Base-by-base conservation (phyloP, 1,140 invertebrate species). In the Lepidurus apus region DNA sequence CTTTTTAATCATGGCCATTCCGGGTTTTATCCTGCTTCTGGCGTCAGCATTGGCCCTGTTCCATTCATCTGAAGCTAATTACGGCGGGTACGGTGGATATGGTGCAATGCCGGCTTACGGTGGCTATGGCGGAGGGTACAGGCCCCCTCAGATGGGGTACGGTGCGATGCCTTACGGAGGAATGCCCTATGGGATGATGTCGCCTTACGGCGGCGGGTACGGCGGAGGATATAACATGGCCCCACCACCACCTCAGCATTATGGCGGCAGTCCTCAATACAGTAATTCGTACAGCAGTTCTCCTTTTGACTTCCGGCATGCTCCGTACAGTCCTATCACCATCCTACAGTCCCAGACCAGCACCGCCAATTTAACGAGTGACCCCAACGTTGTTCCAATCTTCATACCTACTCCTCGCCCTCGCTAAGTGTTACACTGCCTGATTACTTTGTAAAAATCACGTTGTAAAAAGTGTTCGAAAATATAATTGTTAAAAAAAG, bases 81-180 rank as follows among this genome's bases (percentile, higher is more conserved):
- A n/a, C 21, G 53, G 53, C 8, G 53, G 53, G 6, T 65, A 65
- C 10, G 53, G 53, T 7, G 53, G 53, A 10, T 65, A 65, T 17
- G 53, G 53, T 7, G 53, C n/a, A 7, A 65, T 65, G 53, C 53
- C 53, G 7, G 17, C 53, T 65, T 65, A 65, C 8, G 53, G 53
- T 7, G 53, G 53, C 17, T 65, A 65, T 21, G 53, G 53, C 13
- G 53, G 34, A 34, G 34, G 53, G 17, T 65, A 65, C 53, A 65
- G 21, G 3, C 0, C 34, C 2, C 34, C 34, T 34, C 34, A n/a
- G 8, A 65, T 65, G 53, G 53, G 53, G 17, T 65, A 65, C 53
- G 53, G 53, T 13, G 53, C 53, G 17, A 65, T 65, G 53, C 53
- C 53, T 65, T 65, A 65, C 13, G 53, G 53, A 65, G 53, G 53